Evolutionary conservation across 2,888 invertebrate genomes (phyloP), one percentile per base, ranked within the genome.

Genomic region (Osmoderma eremita): DNA sequence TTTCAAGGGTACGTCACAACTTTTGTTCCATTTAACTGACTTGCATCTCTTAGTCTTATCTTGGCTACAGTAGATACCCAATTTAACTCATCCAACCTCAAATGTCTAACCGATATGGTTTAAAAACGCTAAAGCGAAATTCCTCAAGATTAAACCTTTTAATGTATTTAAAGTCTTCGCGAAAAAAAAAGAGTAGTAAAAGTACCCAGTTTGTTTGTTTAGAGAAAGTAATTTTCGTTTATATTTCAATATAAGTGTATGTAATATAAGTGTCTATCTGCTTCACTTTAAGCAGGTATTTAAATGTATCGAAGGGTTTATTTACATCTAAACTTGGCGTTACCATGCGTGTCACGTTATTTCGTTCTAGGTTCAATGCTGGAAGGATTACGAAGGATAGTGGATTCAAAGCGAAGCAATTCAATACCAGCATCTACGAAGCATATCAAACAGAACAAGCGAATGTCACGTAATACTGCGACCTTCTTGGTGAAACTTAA

Each of bases 181-280:
- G 6, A 10, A 5, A 30, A 30, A 30, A 30, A 30, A 30, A 30
- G n/a, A n/a, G n/a, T n/a, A n/a, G n/a, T 30, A 30, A 30, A 30
- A 30, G 8, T 5, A 1, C 30, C 30, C 30, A 30, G 10, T 30
- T 10, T 30, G 3, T 4, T 3, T 5, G 24, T 36, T 36, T 17
- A 38, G 18, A 39, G 20, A 10, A 53, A 12, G 38, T 39, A 38
- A 51, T 30, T 51, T 15, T 30, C 15, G 10, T 45, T 61, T 61
- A 22, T 61, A 61, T 30, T 61, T 45, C 58, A 42, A 45, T 61
- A 12, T 45, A 15, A 17, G 3, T n/a, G n/a, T n/a, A n/a, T n/a
- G n/a, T n/a, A n/a, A n/a, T n/a, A n/a, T 45, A 61, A 61, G 45
- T 45, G 58, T 61, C 45, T 61, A 61, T 61, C 58, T 45, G 45